phyloP scores from a whole-genome alignment of 2,797 vertebrate genomes.

The Oryzias dopingdopingensis region DNA sequence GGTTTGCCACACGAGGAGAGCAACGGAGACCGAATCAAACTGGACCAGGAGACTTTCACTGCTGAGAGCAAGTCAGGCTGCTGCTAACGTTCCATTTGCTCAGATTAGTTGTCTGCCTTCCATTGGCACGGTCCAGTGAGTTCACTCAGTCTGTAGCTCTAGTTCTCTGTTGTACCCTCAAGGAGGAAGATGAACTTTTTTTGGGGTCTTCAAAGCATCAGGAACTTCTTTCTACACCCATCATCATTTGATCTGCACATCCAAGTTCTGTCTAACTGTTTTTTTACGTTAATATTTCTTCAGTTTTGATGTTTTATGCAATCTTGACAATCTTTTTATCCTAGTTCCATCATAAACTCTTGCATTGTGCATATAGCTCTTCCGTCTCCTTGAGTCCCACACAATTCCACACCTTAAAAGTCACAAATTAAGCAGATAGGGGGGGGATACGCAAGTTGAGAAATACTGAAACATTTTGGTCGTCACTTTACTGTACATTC shows the following conservation, averaged over 20 bases:
- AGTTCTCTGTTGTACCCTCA: conserved; percentile 27
- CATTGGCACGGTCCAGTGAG: conserved; percentile 27
- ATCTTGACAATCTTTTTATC: conserved; percentile 3
- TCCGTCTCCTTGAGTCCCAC: conserved; percentile 6
- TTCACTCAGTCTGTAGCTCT: conserved; percentile 25
- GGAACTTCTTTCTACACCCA: conserved; percentile 39
- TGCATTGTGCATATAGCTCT: conserved; percentile 10
- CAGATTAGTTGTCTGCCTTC: conserved; percentile 28
- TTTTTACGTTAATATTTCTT: conserved; percentile 15
- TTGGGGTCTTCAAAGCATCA: conserved; percentile 30
- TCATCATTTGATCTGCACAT: conserved; percentile 23
- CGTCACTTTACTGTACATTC: conserved; percentile 10
- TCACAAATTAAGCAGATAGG: conserved; percentile 12
- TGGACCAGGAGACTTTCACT: conserved; percentile 81
- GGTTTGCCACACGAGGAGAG: conserved; percentile 88
- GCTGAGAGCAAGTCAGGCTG: conserved; percentile 91
- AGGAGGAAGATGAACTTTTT: conserved; percentile 29
- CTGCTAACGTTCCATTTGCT: conserved; percentile 79
- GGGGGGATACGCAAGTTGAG: conserved; percentile 6
- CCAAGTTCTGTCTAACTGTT: conserved; percentile 15
- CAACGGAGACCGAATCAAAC: conserved; percentile 86
- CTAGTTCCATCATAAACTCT: conserved; percentile 4
- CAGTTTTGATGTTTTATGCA: not conserved
- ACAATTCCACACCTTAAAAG: conserved; percentile 3
- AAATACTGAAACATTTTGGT: conserved; percentile 11